Evolutionary conservation across 2,113 vertebrate species (phyloP).

Genomic region (Illadopsis cleaveri): DNA sequence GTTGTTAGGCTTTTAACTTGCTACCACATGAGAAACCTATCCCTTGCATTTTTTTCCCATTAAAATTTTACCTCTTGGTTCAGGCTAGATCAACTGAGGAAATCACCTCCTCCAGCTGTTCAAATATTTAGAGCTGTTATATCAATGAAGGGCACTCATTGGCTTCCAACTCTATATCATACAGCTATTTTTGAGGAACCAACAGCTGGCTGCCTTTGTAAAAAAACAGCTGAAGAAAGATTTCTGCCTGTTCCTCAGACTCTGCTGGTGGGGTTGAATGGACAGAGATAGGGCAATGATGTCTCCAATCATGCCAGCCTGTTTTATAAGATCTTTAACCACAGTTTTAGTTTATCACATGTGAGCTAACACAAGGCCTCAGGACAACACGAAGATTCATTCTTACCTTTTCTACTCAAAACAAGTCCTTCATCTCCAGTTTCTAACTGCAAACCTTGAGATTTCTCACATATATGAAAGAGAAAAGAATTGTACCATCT

Average conservation of each 20-base stretch:
- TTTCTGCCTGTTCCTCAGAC: background rate
- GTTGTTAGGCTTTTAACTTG: background rate
- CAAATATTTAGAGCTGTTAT: background rate
- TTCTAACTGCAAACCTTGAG: background rate
- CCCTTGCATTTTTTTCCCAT: background rate
- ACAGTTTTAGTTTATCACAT: background rate
- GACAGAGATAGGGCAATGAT: fast-evolving
- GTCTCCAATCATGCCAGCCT: fast-evolving
- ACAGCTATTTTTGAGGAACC: background rate
- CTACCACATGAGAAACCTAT: background rate
- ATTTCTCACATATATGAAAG: background rate
- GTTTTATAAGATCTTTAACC: background rate
- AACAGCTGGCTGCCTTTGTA: background rate
- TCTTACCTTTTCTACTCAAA: background rate
- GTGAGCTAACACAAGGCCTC: background rate
- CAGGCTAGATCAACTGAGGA: background rate
- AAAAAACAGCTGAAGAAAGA: background rate
- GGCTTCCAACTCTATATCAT: background rate
- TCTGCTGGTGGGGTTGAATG: background rate
- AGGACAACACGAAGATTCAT: background rate
- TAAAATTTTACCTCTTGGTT: background rate
- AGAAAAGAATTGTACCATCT: background rate
- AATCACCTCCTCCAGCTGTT: constrained; percentile 19
- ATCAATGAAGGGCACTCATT: background rate
- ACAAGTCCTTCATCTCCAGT: background rate